Conservation (phyloP, 1,140 invertebrate species). For the Leucophenga varia region DNA sequence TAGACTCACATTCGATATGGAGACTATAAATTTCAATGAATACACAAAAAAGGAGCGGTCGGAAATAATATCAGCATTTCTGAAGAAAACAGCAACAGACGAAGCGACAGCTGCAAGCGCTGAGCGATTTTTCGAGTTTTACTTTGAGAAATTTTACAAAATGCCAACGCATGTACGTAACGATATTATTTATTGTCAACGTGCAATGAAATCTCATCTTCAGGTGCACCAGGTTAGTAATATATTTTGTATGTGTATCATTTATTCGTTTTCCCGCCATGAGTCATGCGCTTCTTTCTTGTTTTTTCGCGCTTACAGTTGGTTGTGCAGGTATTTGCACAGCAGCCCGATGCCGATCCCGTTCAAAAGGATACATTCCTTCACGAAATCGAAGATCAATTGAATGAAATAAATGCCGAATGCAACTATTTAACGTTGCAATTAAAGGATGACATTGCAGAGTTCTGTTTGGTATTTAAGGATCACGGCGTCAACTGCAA, state of each 20-base stretch:
- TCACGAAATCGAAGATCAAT: conserved; percentile 32
- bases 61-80: conserved; percentile 33
- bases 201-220: conserved; percentile 34
- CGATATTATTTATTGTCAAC: conserved; percentile 48
- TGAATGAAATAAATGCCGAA: conserved; percentile 44
- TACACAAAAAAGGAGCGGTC: conserved; percentile 29
- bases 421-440: conserved; percentile 35
- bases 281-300: not conserved
- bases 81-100: conserved; percentile 26
- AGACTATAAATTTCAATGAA: conserved; percentile 35
- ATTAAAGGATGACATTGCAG: conserved; percentile 36
- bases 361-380: conserved; percentile 27
- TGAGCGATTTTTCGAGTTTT: conserved; percentile 33
- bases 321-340: conserved; percentile 24
- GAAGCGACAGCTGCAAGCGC: conserved; percentile 26
- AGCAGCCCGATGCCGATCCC: conserved; percentile 23
- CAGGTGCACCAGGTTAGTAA: conserved; percentile 37
- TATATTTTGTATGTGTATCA: too few relatives aligned
- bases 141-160: conserved; percentile 44
- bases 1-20: too few relatives aligned
- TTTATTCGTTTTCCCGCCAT: not conserved
- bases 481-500: conserved; percentile 19
- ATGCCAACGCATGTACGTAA: conserved; percentile 35
- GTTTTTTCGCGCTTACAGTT: too few relatives aligned
- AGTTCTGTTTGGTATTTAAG: conserved; percentile 33